Evolutionary conservation across 2,113 vertebrate species (phyloP).

Genomic region (Halcyon malimbica): DNA sequence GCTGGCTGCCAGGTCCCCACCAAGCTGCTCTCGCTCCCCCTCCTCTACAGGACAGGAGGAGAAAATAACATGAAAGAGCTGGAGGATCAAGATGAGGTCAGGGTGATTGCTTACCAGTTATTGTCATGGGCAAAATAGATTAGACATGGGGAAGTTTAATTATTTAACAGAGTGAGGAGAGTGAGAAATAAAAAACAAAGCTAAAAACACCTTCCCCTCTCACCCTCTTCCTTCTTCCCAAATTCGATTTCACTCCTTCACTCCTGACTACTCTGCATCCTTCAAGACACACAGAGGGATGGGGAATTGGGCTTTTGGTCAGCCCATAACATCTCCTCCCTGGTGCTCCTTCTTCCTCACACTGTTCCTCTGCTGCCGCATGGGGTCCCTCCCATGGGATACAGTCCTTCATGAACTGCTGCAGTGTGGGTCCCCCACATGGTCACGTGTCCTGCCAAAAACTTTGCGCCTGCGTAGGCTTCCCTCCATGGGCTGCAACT

Average conservation of each 20-base stretch:
- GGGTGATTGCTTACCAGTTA: neutral
- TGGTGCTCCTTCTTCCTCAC: neutral
- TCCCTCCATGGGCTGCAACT: neutral
- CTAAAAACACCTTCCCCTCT: rapidly evolving
- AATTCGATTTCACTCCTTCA: neutral
- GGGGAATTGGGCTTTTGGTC: neutral
- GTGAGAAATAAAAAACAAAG: neutral
- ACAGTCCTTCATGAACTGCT: neutral
- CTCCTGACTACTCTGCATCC: neutral
- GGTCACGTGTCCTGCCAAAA: neutral
- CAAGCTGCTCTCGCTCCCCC: rapidly evolving
- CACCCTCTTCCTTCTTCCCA: neutral
- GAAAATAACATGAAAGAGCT: neutral
- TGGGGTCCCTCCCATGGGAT: neutral
- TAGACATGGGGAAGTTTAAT: neutral
- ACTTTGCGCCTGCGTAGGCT: neutral
- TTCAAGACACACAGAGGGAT: neutral
- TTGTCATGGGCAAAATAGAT: neutral
- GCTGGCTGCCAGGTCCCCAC: neutral
- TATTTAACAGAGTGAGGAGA: neutral
- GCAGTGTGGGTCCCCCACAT: rapidly evolving
- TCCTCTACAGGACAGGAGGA: neutral
- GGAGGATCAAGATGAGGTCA: neutral
- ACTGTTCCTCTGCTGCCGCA: neutral
- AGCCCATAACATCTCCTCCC: neutral